A percentile compares a stretch with the other conserved stretches of the same genome.
Evolutionary conservation across 2,888 invertebrate genomes (phyloP).

Genomic region (Cistogaster globosa): DNA sequence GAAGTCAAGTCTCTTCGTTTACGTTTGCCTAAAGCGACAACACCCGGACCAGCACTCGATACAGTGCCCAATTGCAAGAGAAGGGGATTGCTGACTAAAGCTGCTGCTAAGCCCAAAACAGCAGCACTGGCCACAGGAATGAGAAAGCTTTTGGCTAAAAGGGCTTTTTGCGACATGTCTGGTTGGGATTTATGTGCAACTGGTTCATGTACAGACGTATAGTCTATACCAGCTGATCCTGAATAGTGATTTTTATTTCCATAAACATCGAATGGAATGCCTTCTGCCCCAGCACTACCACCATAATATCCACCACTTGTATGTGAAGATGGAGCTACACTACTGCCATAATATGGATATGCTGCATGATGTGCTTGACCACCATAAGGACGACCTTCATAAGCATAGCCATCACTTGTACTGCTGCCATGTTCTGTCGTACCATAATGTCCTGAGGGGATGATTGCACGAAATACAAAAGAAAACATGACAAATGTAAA

Average conservation of each 20-base stretch:
- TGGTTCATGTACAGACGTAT: constrained; percentile 72
- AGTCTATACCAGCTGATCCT: constrained; percentile 76
- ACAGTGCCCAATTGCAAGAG: constrained; percentile 90
- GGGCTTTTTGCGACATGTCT: constrained; percentile 78
- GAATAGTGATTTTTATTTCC: constrained; percentile 75
- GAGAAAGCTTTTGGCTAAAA: constrained; percentile 85
- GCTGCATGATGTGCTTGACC: constrained; percentile 62
- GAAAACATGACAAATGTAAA: constrained; percentile 54
- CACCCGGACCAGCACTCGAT: constrained; percentile 84
- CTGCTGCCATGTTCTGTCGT: constrained; percentile 61
- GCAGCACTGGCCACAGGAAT: constrained; percentile 91
- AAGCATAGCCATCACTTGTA: constrained; percentile 71
- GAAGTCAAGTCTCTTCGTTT: constrained; percentile 64
- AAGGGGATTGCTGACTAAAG: constrained; percentile 90
- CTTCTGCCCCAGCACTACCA: constrained; percentile 73
- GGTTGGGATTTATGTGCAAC: constrained; percentile 76
- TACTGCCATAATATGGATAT: constrained; percentile 54
- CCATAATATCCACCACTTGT: constrained; percentile 73
- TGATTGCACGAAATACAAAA: constrained; percentile 6
- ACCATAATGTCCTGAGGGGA: constrained; percentile 76
- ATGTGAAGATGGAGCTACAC: constrained; percentile 48
- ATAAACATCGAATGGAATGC: constrained; percentile 80
- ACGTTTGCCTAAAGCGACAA: constrained; percentile 78
- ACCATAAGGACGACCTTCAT: constrained; percentile 76
- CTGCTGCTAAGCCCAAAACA: constrained; percentile 91